A percentile compares a stretch with the other conserved stretches of the same genome.
These are phyloP conservation scores for Rhaphigaster nebulosa DNA, from an alignment of 2,888 invertebrate genomes.

Conservation along the genomic window DNA sequence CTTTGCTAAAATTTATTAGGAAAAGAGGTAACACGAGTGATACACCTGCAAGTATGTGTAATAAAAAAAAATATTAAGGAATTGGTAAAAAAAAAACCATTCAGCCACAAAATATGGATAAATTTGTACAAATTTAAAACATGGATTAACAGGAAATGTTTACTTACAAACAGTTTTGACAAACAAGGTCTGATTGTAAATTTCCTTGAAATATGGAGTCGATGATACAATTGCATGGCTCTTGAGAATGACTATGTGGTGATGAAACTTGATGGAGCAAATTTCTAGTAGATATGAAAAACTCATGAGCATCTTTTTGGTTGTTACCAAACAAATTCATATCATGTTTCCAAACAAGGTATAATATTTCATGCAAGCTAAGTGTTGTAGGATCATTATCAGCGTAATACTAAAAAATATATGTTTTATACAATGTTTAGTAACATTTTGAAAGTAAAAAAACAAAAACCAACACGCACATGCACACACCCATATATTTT, in stretches of 20 bases:
- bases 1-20: too few species aligned
- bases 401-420: conserved; percentile 78
- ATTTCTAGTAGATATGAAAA: conserved; percentile 95
- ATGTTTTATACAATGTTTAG: not conserved
- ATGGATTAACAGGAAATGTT: not conserved
- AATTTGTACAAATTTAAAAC: not conserved
- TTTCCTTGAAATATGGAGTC: conserved; percentile 98
- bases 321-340: conserved; percentile 92
- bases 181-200: conserved; percentile 96
- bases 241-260: conserved; percentile 68
- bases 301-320: conserved; percentile 99
- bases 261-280: conserved; percentile 87
- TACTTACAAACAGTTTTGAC: conserved; percentile 80
- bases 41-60: not conserved
- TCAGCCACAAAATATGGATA: not conserved
- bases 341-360: conserved; percentile 96
- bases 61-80: not conserved
- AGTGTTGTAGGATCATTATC: conserved; percentile 90
- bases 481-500: not conserved
- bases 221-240: conserved; percentile 93
- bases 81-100: not conserved
- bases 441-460: not conserved
- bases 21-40: too few species aligned
- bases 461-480: not conserved
- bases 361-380: conserved; percentile 89